Conservation (phyloP, 2,797 vertebrate species). For the Poeciliopsis infans region DNA sequence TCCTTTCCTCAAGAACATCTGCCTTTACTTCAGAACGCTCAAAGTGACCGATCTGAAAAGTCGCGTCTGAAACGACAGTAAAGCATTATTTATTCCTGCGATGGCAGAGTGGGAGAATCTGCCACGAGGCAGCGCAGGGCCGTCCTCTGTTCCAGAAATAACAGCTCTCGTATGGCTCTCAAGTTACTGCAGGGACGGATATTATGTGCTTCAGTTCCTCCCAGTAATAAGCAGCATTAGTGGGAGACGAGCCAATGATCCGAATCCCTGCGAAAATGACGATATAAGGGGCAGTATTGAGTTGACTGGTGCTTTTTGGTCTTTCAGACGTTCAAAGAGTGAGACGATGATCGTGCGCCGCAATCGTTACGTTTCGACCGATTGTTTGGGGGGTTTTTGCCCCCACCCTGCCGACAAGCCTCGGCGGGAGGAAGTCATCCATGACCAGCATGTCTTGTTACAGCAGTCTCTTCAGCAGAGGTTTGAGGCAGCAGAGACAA, state of each 20-base stretch:
- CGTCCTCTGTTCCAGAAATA: conserved; percentile 49
- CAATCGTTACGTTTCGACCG: conserved; percentile 1
- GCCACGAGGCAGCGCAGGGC: not conserved
- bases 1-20: not conserved
- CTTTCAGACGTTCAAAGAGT: conserved; percentile 26
- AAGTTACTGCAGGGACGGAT: conserved; percentile 63
- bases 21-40: not conserved
- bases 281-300: conserved; percentile 18
- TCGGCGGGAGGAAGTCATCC: conserved; percentile 18
- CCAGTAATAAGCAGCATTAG: conserved; percentile 62
- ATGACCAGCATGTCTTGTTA: conserved; percentile 29
- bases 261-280: conserved; percentile 36
- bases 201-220: conserved; percentile 62
- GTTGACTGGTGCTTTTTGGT: conserved; percentile 61
- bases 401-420: conserved; percentile 17
- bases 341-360: conserved; percentile 10
- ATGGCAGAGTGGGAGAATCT: not conserved
- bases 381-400: not conserved
- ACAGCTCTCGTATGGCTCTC: conserved; percentile 64
- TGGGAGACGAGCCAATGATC: conserved; percentile 39
- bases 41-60: not conserved
- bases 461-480: conserved; percentile 25
- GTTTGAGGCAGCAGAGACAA: conserved; percentile 28
- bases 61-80: not conserved
- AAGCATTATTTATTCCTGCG: not conserved